Percentiles rank a stretch among this genome's conserved stretches.
phyloP scores from a whole-genome alignment of 2,113 vertebrate genomes.

The Motacilla alba region DNA sequence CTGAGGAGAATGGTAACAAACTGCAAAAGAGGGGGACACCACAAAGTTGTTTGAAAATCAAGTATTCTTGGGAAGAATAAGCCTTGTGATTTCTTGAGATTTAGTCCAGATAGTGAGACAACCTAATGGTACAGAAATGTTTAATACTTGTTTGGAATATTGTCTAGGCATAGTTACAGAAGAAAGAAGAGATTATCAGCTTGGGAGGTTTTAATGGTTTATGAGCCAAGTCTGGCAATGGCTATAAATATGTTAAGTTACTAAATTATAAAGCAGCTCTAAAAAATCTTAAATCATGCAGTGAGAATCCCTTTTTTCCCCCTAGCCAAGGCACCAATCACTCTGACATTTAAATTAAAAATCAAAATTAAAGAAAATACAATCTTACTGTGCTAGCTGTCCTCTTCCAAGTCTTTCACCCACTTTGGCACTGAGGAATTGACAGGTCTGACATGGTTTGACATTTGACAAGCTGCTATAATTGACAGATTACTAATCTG shows the following conservation, averaged over 20 bases:
- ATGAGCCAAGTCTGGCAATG: neutral
- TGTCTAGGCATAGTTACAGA: neutral
- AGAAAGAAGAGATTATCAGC: neutral
- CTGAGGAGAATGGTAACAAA: neutral
- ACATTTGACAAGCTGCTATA: neutral
- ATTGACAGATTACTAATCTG: neutral
- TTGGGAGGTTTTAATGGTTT: neutral
- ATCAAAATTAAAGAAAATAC: neutral
- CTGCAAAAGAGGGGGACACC: neutral
- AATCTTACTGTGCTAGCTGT: neutral
- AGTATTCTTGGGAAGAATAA: neutral
- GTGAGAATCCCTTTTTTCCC: fast-evolving
- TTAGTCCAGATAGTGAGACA: neutral
- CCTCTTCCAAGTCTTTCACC: neutral
- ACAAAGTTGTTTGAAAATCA: neutral
- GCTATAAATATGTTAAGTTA: neutral
- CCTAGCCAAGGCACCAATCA: neutral
- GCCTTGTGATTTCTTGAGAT: neutral
- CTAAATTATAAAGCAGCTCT: neutral
- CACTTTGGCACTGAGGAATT: neutral
- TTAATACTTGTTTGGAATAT: neutral
- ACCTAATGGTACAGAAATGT: neutral
- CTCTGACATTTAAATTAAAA: neutral
- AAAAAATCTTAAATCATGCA: neutral
- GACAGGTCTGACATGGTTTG: neutral